phyloP scores from a whole-genome alignment of 2,888 invertebrate genomes.

The Magallana nippona region DNA sequence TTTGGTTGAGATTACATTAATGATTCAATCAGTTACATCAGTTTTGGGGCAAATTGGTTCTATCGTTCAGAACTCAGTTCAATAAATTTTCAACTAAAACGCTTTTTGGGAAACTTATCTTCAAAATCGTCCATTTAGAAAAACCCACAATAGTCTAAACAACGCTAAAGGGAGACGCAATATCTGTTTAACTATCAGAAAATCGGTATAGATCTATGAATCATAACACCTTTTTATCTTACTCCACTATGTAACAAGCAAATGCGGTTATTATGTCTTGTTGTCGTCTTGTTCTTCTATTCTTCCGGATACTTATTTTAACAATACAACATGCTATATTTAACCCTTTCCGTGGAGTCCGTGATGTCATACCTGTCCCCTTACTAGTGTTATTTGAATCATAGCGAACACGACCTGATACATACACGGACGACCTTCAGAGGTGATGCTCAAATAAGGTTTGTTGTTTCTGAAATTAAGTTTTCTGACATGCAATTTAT shows the following conservation, averaged over 20 bases:
- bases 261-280: slow-evolving; percentile 21
- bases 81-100: no score
- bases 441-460: slow-evolving; percentile 24
- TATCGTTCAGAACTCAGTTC: no score
- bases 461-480: slow-evolving; percentile 8
- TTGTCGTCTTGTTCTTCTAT: neutral
- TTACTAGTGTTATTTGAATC: slow-evolving; percentile 19
- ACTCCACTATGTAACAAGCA: slow-evolving; percentile 15
- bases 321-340: slow-evolving; percentile 22
- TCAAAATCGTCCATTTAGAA: neutral
- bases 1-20: no score
- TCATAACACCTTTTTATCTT: slow-evolving; percentile 25
- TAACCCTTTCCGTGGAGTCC: slow-evolving; percentile 21
- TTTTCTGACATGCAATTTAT: neutral
- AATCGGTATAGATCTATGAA: slow-evolving; percentile 1
- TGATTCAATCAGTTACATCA: neutral
- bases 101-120: neutral
- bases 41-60: neutral
- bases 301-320: slow-evolving; percentile 30
- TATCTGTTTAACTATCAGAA: neutral
- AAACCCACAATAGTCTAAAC: neutral
- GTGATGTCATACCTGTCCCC: slow-evolving; percentile 21
- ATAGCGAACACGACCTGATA: slow-evolving; percentile 3
- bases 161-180: neutral
- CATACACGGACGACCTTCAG: slow-evolving; percentile 27